These are phyloP conservation scores for Torymus texanus DNA, from an alignment of 2,888 invertebrate genomes.

Conservation along the genomic window DNA sequence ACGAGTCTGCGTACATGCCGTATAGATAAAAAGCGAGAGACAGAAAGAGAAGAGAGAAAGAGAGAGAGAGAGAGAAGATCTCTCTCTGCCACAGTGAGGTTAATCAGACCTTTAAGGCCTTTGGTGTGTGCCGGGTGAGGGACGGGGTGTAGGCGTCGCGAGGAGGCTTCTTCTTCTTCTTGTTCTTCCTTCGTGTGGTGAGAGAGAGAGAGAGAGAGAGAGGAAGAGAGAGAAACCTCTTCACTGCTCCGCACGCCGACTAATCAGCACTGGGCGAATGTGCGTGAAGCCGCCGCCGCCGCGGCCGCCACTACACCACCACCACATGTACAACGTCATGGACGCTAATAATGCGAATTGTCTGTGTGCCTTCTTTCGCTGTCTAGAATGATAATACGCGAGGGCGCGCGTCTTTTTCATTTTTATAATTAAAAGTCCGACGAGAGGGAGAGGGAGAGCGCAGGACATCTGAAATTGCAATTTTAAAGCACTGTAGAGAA, in stretches of 20 bases:
- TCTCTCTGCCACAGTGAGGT: slow-evolving; percentile 42
- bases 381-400: slow-evolving; percentile 15
- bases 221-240: slow-evolving; percentile 66
- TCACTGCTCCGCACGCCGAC: slow-evolving; percentile 64
- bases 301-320: not conserved
- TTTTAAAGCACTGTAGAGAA: slow-evolving; percentile 1
- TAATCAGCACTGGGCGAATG: slow-evolving; percentile 69
- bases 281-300: slow-evolving; percentile 30
- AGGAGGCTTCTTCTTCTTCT: slow-evolving; percentile 64
- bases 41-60: slow-evolving; percentile 62
- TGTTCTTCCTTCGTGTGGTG: no score
- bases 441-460: no score
- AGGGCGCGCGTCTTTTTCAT: slow-evolving; percentile 4
- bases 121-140: slow-evolving; percentile 52
- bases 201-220: slow-evolving; percentile 60
- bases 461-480: not conserved
- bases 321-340: slow-evolving; percentile 32
- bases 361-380: not conserved
- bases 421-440: slow-evolving; percentile 17
- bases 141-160: slow-evolving; percentile 60
- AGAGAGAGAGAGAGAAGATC: slow-evolving; percentile 55
- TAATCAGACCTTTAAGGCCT: slow-evolving; percentile 71
- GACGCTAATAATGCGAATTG: slow-evolving; percentile 48
- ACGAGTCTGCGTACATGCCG: no score
- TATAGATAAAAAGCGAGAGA: slow-evolving; percentile 1